These are phyloP conservation scores for Euleptes europaea DNA, from an alignment of 2,113 vertebrate genomes.

Conservation along the genomic window DNA sequence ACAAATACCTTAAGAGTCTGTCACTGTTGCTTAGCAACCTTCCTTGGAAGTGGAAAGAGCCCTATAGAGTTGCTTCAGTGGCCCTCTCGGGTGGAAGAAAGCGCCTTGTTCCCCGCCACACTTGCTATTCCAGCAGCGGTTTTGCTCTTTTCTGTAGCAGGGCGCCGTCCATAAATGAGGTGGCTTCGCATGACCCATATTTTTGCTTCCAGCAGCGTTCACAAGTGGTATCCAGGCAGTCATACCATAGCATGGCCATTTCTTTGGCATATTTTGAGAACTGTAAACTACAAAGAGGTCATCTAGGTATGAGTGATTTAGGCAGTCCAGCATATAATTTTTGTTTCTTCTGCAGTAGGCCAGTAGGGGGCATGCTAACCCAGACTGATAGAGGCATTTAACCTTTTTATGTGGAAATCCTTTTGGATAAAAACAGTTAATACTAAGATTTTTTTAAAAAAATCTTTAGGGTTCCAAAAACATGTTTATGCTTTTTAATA, in stretches of 20 bases:
- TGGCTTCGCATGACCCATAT: not conserved
- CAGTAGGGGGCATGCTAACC: conserved; percentile 62
- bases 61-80: not conserved
- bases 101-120: not conserved
- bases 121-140: not conserved
- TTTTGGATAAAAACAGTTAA: not conserved
- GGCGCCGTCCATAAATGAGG: not conserved
- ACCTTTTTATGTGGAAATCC: not conserved
- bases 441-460: not conserved
- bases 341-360: conserved; percentile 24
- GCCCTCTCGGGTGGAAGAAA: not conserved
- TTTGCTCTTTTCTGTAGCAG: not conserved
- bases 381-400: conserved; percentile 16
- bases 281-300: not conserved
- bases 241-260: not conserved
- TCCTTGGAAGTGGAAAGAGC: not conserved
- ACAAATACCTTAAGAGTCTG: not conserved
- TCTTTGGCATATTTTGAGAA: not conserved
- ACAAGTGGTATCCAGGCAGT: not conserved
- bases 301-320: not conserved
- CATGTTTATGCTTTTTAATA: not conserved
- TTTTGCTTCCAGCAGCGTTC: not conserved
- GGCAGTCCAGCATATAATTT: not conserved
- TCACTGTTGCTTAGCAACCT: conserved; percentile 7
- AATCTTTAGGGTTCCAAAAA: not conserved